A percentile compares a stretch with the other conserved stretches of the same genome.
Evolutionary conservation across 2,113 vertebrate species (phyloP).

Genomic region (Mastomys coucha): DNA sequence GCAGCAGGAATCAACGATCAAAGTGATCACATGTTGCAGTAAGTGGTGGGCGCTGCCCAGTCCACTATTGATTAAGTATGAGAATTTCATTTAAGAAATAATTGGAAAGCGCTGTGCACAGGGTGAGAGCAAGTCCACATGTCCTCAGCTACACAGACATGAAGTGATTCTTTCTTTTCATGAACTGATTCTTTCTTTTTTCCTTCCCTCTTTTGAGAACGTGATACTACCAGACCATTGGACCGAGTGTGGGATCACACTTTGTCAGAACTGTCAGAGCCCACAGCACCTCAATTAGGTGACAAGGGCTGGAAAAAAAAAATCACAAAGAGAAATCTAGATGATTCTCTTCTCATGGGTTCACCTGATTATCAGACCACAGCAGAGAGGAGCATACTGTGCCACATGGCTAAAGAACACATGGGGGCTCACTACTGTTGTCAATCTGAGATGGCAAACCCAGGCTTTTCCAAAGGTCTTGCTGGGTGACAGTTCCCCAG

Average conservation of each 20-base stretch:
- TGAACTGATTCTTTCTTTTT: not conserved
- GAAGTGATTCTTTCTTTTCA: too few species aligned
- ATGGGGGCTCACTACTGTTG: not conserved
- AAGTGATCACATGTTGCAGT: slow-evolving; percentile 74
- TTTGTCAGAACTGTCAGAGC: slow-evolving; percentile 42
- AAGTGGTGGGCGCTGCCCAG: slow-evolving; percentile 72
- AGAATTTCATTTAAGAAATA: slow-evolving; percentile 81
- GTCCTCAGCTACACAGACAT: slow-evolving; percentile 28
- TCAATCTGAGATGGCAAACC: not conserved
- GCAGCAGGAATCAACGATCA: slow-evolving; percentile 84
- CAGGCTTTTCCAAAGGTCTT: not conserved
- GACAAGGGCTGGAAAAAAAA: not conserved
- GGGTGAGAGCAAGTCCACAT: slow-evolving; percentile 72
- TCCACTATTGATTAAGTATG: slow-evolving; percentile 81
- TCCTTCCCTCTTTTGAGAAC: slow-evolving; percentile 17
- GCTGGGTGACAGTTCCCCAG: not conserved
- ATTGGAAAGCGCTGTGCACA: slow-evolving; percentile 77
- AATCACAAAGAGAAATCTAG: slow-evolving; percentile 56
- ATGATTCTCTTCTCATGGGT: not conserved
- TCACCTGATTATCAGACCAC: not conserved
- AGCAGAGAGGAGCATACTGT: not conserved
- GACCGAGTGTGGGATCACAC: not conserved
- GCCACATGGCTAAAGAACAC: not conserved
- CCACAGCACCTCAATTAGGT: not conserved
- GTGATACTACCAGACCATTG: rapidly evolving